Evolutionary conservation across 2,888 invertebrate genomes (phyloP).

Genomic region (Antitype chi): DNA sequence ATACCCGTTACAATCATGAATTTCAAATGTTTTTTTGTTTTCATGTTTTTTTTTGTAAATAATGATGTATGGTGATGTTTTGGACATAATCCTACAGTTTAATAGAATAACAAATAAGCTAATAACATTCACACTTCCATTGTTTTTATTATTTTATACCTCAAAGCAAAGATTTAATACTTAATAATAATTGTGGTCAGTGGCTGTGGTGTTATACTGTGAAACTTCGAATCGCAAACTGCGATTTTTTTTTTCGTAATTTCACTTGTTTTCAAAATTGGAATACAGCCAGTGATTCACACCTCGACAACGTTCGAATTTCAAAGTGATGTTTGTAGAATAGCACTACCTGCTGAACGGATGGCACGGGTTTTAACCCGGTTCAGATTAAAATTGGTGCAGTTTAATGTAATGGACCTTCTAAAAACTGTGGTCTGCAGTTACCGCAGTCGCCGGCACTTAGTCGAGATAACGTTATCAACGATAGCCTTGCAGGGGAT

Average conservation of each 20-base stretch:
- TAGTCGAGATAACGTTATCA: slow-evolving; percentile 88
- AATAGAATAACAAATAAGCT: neutral
- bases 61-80: slow-evolving; percentile 20
- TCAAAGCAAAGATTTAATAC: neutral
- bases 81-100: slow-evolving; percentile 14
- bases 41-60: slow-evolving; percentile 29
- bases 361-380: neutral
- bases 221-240: neutral
- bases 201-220: neutral
- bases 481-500: slow-evolving; percentile 88
- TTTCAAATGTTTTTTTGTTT: slow-evolving; percentile 61
- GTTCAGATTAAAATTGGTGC: neutral
- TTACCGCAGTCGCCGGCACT: slow-evolving; percentile 69
- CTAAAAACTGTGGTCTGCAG: slow-evolving; percentile 65
- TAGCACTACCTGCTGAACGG: neutral
- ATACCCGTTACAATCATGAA: slow-evolving; percentile 68
- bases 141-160: slow-evolving; percentile 14
- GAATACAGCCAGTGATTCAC: neutral
- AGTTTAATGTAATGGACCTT: slow-evolving; percentile 45
- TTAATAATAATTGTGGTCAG: neutral
- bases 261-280: slow-evolving; percentile 16
- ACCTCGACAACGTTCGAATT: slow-evolving; percentile 1
- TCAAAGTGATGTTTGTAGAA: neutral
- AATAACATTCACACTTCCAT: neutral
- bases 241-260: neutral